Conservation (phyloP, 2,797 vertebrate species). For the Rhinatrema bivittatum region DNA sequence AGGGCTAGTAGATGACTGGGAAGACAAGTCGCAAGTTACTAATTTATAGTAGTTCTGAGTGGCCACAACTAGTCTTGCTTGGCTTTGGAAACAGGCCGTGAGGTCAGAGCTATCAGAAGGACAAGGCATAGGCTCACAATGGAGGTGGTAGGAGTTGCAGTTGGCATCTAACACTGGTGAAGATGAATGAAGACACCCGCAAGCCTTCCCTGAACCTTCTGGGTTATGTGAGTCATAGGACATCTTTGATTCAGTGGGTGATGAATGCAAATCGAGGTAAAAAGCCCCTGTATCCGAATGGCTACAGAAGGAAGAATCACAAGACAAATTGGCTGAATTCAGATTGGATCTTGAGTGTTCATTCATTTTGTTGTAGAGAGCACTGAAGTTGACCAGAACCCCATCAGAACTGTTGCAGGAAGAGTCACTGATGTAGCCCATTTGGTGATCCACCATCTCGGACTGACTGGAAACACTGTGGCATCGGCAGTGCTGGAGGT, state of each 20-base stretch:
- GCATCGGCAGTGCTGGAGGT: conserved; percentile 65
- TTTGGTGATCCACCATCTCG: conserved; percentile 66
- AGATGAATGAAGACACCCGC: conserved; percentile 55
- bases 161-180: conserved; percentile 85
- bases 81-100: conserved; percentile 85
- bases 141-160: conserved; percentile 83
- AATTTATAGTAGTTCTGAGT: conserved; percentile 98
- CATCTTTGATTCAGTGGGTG: conserved; percentile 74
- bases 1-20: conserved; percentile 89
- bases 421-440: conserved; percentile 82
- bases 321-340: conserved; percentile 63
- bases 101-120: conserved; percentile 64
- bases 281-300: conserved; percentile 74
- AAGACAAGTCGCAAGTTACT: conserved; percentile 92
- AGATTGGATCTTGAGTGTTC: conserved; percentile 60
- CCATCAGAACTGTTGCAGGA: conserved; percentile 94
- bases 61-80: conserved; percentile 85
- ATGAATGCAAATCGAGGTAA: conserved; percentile 88
- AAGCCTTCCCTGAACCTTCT: conserved; percentile 43
- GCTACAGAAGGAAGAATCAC: conserved; percentile 71
- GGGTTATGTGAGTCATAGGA: conserved; percentile 53
- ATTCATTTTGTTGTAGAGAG: conserved; percentile 89
- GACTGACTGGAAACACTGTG: conserved; percentile 73
- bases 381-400: conserved; percentile 90
- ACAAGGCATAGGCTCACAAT: conserved; percentile 52